Percentiles rank a stretch among this genome's conserved stretches.
Conservation (phyloP, 2,888 invertebrate species). For the Prosapia bicincta region DNA sequence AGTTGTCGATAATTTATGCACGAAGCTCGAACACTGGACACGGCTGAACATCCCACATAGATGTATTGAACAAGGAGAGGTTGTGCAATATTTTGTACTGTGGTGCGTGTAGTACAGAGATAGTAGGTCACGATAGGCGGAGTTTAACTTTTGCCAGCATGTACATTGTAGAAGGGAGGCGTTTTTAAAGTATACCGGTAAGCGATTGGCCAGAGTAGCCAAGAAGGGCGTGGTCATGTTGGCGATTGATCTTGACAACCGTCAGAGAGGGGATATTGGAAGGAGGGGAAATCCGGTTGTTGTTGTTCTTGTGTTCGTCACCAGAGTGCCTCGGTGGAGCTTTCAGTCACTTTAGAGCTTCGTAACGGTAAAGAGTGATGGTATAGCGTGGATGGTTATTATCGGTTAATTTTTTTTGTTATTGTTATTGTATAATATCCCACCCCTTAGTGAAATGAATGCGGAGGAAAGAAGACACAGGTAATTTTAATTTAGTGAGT, state of each 20-base stretch:
- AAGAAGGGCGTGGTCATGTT: constrained; percentile 8
- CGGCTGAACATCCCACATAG: constrained; percentile 30
- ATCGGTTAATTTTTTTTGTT: constrained; percentile 5
- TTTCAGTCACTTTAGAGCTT: constrained; percentile 23
- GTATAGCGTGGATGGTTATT: constrained; percentile 23
- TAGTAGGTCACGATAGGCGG: constrained; percentile 23
- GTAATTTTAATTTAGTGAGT: not conserved
- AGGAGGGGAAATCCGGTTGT: constrained; percentile 32
- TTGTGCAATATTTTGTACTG: constrained; percentile 23
- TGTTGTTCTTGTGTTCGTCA: constrained; percentile 15
- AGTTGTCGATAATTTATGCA: constrained; percentile 23
- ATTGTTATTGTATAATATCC: not conserved
- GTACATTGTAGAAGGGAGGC: not conserved
- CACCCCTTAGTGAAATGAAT: constrained; percentile 1
- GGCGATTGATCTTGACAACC: constrained; percentile 13
- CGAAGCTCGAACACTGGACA: constrained; percentile 24
- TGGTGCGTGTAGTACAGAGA: constrained; percentile 12
- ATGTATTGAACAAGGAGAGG: constrained; percentile 27
- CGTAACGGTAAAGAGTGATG: constrained; percentile 21
- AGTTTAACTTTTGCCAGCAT: not conserved
- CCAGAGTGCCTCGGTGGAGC: constrained; percentile 23
- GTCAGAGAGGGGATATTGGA: constrained; percentile 18
- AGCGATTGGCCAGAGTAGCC: constrained; percentile 2
- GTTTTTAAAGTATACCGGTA: not conserved
- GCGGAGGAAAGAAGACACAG: not conserved